phyloP scores from a whole-genome alignment of 1,140 invertebrate genomes.

The Lutraria rhynchaena region DNA sequence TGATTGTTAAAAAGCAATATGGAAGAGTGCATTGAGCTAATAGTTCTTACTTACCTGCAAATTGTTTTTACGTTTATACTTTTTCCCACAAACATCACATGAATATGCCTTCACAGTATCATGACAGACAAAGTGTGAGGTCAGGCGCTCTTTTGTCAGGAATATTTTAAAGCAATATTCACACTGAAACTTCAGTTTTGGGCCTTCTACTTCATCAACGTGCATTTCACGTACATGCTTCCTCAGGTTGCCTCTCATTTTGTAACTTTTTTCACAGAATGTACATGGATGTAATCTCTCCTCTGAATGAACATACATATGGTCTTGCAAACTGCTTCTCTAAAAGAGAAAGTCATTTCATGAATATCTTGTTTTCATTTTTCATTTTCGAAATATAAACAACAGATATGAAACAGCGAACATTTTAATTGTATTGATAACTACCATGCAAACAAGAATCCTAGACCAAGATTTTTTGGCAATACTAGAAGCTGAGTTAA shows the following conservation, averaged over 20 bases:
- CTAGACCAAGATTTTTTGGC: not conserved
- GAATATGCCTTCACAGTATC: slow-evolving; percentile 26
- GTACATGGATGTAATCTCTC: not conserved
- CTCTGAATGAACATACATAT: slow-evolving; percentile 29
- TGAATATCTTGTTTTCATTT: no score
- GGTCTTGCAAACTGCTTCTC: slow-evolving; percentile 21
- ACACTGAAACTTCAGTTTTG: slow-evolving; percentile 35
- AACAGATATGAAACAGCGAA: no score
- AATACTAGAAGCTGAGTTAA: not conserved
- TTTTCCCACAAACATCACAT: slow-evolving; percentile 47
- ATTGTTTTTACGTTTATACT: slow-evolving; percentile 30
- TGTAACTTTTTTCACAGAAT: slow-evolving; percentile 12
- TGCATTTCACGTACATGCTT: slow-evolving; percentile 31
- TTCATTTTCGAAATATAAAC: no score
- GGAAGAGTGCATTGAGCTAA: not conserved
- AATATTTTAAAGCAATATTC: slow-evolving; percentile 47
- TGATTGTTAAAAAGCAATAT: no score
- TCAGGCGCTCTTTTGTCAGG: not conserved
- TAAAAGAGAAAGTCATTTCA: no score
- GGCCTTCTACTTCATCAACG: not conserved
- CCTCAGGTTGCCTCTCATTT: slow-evolving; percentile 30
- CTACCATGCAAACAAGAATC: not conserved
- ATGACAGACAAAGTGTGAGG: slow-evolving; percentile 18
- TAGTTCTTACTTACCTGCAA: slow-evolving; percentile 26
- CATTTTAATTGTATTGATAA: no score